Base-by-base conservation (phyloP, 2,888 invertebrate genomes). In the Melanostoma scalare region DNA sequence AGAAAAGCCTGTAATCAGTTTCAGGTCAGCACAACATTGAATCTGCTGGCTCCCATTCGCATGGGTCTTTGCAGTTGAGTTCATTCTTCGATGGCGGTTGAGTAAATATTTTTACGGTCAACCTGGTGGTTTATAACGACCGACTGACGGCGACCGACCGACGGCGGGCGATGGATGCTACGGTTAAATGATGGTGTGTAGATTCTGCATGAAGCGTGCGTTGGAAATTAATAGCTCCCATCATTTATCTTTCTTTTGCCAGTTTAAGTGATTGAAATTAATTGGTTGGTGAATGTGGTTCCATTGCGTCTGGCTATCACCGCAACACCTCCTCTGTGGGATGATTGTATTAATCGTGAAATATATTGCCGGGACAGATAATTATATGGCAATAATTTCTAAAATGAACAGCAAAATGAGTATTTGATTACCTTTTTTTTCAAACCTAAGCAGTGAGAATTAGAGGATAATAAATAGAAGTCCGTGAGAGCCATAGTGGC, bases 201-300 rank as follows among this genome's bases (percentile, higher is more conserved):
- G 50, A 38, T n/a, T 44, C 46, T 38, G 53, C 53, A 36, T 31
- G 63, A 81, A 76, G 76, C 65, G 71, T 71, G 80, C 80, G 76
- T 71, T 56, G 33, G 50, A 46, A 75, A 75, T 75, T 71, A 63
- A 69, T 80, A 53, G 60, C 65, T 40, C 44, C 76, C 48, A 40
- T 65, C 52, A 61, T 76, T 81, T 81, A 81, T 55, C 58, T 48
- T 60, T 60, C 61, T 50, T 60, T 76, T 42, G 63, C 36, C 63
- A 58, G 71, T 44, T 55, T 44, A 81, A 81, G 60, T 71, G 76
- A 81, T 81, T 81, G 76, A 76, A 76, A 81, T 81, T 81, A 81
- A 81, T 81, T 81, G 71, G 65, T 46, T 72, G 65, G 71, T 72
- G 80, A 71, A 65, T 76, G 76, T 48, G 80, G 80, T 76, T 81